phyloP scores from a whole-genome alignment of 2,888 invertebrate genomes.

The Drosophila dives region DNA sequence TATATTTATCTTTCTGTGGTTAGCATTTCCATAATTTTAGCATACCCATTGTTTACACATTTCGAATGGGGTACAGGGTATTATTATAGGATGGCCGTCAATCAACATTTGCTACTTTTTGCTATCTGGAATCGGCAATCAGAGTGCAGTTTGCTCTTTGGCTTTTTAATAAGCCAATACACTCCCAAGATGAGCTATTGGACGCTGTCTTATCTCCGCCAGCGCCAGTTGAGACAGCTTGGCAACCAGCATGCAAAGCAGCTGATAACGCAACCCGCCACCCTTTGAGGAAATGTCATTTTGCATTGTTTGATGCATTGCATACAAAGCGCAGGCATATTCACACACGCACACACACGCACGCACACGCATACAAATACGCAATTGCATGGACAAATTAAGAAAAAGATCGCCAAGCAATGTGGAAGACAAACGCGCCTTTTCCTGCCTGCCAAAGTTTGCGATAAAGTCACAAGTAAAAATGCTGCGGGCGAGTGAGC shows the following conservation, averaged over 20 bases:
- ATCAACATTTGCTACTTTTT: slow-evolving; percentile 21
- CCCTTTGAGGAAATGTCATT: slow-evolving; percentile 70
- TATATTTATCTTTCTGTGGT: neutral
- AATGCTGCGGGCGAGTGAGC: neutral
- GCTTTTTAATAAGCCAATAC: slow-evolving; percentile 41
- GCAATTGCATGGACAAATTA: slow-evolving; percentile 20
- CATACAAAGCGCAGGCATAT: slow-evolving; percentile 50
- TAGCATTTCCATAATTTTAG: neutral
- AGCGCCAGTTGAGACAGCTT: slow-evolving; percentile 22
- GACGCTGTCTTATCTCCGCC: slow-evolving; percentile 49
- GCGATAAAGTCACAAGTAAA: slow-evolving; percentile 55
- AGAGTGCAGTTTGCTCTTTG: slow-evolving; percentile 70
- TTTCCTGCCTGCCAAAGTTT: slow-evolving; percentile 74
- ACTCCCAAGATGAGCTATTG: slow-evolving; percentile 35
- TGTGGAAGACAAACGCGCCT: slow-evolving; percentile 67
- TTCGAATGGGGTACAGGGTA: neutral
- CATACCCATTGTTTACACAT: slow-evolving; percentile 7
- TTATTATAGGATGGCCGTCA: slow-evolving; percentile 13
- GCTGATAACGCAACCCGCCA: slow-evolving; percentile 48
- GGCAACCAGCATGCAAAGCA: slow-evolving; percentile 50
- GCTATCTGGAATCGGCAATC: slow-evolving; percentile 55
- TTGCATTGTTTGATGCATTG: slow-evolving; percentile 63
- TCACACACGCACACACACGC: neutral
- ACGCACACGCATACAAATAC: slow-evolving; percentile 3
- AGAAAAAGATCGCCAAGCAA: slow-evolving; percentile 47